phyloP scores from a whole-genome alignment of 1,140 invertebrate genomes.

The Platorchestia sp. region DNA sequence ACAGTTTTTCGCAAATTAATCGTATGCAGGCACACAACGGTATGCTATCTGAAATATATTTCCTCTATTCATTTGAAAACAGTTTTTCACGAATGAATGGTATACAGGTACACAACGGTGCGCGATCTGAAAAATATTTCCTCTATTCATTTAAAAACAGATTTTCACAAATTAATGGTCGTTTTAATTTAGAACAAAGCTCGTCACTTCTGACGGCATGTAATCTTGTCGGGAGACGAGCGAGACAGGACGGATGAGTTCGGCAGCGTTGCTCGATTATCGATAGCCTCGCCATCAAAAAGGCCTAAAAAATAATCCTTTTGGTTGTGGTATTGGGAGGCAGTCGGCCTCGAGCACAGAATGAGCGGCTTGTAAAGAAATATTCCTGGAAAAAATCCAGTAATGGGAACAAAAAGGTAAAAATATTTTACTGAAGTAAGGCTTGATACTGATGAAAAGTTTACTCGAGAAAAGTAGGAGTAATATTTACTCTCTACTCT shows the following conservation, averaged over 20 bases:
- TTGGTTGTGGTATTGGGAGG: background rate
- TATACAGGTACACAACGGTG: no score
- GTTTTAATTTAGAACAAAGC: no score
- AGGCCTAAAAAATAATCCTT: background rate
- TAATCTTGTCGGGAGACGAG: background rate
- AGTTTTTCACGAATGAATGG: no score
- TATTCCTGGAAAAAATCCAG: background rate
- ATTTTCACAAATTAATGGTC: no score
- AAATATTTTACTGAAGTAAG: background rate
- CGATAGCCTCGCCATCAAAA: background rate
- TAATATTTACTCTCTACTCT: background rate
- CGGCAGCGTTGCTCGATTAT: background rate
- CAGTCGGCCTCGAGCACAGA: background rate
- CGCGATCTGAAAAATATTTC: no score
- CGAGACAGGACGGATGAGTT: background rate
- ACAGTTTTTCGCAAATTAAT: no score
- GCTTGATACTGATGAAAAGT: background rate
- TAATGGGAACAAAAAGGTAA: background rate
- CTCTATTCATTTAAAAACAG: no score
- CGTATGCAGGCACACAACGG: no score
- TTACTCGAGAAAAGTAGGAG: background rate
- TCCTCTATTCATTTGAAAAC: no score
- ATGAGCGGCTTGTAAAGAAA: background rate
- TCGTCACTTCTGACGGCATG: background rate
- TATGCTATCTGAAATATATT: no score